Evolutionary conservation across 2,888 invertebrate species (phyloP).

Genomic region (Hypsopygia costalis): DNA sequence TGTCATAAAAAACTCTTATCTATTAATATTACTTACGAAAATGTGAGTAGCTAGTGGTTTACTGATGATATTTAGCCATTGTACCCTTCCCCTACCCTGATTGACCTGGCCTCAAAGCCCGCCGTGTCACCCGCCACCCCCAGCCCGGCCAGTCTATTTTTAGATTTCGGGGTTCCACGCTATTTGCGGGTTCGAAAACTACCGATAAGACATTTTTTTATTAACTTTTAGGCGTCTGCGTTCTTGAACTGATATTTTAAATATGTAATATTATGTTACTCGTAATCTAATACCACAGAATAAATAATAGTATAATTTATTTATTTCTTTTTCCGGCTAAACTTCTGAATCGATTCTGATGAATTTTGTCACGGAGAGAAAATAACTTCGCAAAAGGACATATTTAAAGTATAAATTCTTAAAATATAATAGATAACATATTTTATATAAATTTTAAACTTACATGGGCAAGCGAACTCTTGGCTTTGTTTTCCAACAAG

Average conservation of each 20-base stretch:
- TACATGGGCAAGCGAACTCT: background rate
- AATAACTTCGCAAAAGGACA: too few species aligned
- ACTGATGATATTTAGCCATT: slow-evolving; percentile 30
- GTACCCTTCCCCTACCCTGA: slow-evolving; percentile 42
- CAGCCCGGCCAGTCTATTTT: slow-evolving; percentile 72
- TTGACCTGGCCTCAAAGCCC: slow-evolving; percentile 68
- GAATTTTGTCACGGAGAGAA: too few species aligned
- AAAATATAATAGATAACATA: too few species aligned
- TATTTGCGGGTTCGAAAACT: slow-evolving; percentile 39
- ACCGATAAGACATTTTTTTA: slow-evolving; percentile 25
- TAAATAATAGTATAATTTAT: too few species aligned
- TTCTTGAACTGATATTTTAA: too few species aligned
- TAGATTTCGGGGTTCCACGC: slow-evolving; percentile 61
- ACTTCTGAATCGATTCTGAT: too few species aligned
- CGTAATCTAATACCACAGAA: too few species aligned
- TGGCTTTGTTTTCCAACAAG: slow-evolving; percentile 48
- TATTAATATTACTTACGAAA: slow-evolving; percentile 12
- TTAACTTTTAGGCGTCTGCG: background rate
- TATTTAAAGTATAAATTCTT: too few species aligned
- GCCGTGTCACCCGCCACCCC: slow-evolving; percentile 68
- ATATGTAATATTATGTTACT: too few species aligned
- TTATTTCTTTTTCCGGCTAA: too few species aligned
- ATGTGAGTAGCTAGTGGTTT: slow-evolving; percentile 25
- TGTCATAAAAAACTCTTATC: slow-evolving; percentile 4
- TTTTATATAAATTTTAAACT: too few species aligned